Conservation (phyloP, 1,140 invertebrate genomes). For the Aphelenchoides avenae region DNA sequence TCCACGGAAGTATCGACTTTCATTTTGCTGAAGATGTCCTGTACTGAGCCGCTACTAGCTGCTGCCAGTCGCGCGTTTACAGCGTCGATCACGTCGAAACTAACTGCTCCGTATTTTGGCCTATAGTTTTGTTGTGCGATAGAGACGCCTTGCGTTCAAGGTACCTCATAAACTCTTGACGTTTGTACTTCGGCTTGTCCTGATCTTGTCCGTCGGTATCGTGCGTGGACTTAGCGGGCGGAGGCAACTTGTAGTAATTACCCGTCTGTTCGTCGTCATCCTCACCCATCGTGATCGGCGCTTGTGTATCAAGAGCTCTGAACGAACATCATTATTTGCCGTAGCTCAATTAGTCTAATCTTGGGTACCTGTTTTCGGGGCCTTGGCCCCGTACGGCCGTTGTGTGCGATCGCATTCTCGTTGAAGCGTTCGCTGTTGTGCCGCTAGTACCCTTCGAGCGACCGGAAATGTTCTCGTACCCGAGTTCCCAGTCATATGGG, state of each 20-base stretch:
- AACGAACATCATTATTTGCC: too few relatives aligned
- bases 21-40: conserved; percentile 39
- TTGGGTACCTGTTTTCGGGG: conserved; percentile 17
- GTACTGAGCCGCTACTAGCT: conserved; percentile 21
- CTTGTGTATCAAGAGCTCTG: conserved; percentile 54
- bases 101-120: conserved; percentile 56
- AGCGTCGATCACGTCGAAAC: conserved; percentile 56
- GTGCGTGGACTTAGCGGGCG: conserved; percentile 10
- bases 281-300: conserved; percentile 49
- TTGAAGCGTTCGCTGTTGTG: conserved; percentile 51
- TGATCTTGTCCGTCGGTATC: conserved; percentile 4
- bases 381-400: conserved; percentile 52
- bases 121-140: too few relatives aligned
- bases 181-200: conserved; percentile 57
- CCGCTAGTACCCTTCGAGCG: conserved; percentile 10
- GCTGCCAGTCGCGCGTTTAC: conserved; percentile 57
- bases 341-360: too few relatives aligned
- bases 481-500: conserved; percentile 54
- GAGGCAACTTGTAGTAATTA: conserved; percentile 27
- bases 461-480: conserved; percentile 53
- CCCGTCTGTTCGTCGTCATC: conserved; percentile 58
- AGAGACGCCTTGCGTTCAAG: too few relatives aligned
- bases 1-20: conserved; percentile 34
- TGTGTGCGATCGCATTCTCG: conserved; percentile 56
- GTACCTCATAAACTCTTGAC: conserved; percentile 58